phyloP scores from a whole-genome alignment of 1,140 invertebrate genomes.

The Lanistes nyassanus region DNA sequence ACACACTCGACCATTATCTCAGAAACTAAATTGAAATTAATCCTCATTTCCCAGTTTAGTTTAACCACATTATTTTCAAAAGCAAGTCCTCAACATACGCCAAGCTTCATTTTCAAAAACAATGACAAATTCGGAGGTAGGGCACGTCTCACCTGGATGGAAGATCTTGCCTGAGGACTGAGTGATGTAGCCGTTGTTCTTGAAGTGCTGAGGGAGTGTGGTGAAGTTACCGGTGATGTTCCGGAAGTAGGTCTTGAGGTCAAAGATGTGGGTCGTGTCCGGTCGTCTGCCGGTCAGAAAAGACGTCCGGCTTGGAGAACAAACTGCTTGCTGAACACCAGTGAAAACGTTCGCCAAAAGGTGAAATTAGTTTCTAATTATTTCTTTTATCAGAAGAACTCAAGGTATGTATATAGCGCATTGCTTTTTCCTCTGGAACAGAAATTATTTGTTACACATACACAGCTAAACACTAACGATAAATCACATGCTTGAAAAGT shows the following conservation, averaged over 20 bases:
- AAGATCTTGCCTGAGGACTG: conserved; percentile 86
- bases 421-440: no score
- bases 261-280: conserved; percentile 80
- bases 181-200: conserved; percentile 81
- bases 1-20: no score
- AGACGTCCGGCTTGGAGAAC: conserved; percentile 82
- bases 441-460: no score
- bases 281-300: conserved; percentile 84
- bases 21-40: no score
- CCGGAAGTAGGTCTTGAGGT: conserved; percentile 81
- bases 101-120: neutral
- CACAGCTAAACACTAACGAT: no score
- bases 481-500: no score
- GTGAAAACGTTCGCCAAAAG: neutral
- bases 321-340: conserved; percentile 30
- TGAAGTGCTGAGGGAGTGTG: conserved; percentile 84
- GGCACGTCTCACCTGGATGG: conserved; percentile 70
- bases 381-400: no score
- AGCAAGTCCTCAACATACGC: no score
- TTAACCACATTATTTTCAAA: no score
- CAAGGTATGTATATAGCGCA: no score
- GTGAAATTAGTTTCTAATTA: no score
- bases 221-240: conserved; percentile 80
- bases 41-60: neutral
- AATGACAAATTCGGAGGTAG: no score